phyloP scores from a whole-genome alignment of 2,888 invertebrate species.

The Oscheius sp. region DNA sequence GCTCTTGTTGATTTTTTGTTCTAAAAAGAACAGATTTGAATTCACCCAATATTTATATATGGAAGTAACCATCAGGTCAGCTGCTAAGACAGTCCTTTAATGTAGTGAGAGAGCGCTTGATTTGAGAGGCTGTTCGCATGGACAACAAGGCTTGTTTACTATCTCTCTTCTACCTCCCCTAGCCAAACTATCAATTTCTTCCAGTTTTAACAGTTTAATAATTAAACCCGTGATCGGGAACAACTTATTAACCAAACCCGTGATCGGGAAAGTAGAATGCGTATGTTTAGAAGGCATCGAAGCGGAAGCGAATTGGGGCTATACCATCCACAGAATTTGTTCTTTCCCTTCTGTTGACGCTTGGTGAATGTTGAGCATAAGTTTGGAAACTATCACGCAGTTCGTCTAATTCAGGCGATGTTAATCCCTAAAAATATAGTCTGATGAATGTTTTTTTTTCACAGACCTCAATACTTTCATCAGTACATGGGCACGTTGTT shows the following conservation, averaged over 20 bases:
- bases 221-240: no score
- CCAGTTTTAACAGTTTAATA: not conserved
- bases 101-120: not conserved
- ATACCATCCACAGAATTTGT: constrained; percentile 25
- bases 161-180: not conserved
- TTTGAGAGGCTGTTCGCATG: not conserved
- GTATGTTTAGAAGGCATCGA: constrained; percentile 7
- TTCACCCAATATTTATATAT: not conserved
- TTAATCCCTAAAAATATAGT: constrained; percentile 40
- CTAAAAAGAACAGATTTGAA: not conserved
- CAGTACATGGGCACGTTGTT: constrained; percentile 33
- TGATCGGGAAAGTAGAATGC: not conserved
- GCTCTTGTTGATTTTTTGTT: not conserved
- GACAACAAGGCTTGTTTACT: constrained; percentile 15
- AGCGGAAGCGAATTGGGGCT: constrained; percentile 6
- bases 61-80: not conserved
- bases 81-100: constrained; percentile 19
- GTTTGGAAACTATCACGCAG: constrained; percentile 58
- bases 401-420: constrained; percentile 59
- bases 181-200: no score
- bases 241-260: constrained; percentile 5
- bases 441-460: not conserved
- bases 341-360: constrained; percentile 13
- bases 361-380: constrained; percentile 33
- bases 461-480: constrained; percentile 33